These are phyloP conservation scores for Ceratosolen fusciceps DNA, from an alignment of 1,140 invertebrate genomes.

Conservation along the genomic window DNA sequence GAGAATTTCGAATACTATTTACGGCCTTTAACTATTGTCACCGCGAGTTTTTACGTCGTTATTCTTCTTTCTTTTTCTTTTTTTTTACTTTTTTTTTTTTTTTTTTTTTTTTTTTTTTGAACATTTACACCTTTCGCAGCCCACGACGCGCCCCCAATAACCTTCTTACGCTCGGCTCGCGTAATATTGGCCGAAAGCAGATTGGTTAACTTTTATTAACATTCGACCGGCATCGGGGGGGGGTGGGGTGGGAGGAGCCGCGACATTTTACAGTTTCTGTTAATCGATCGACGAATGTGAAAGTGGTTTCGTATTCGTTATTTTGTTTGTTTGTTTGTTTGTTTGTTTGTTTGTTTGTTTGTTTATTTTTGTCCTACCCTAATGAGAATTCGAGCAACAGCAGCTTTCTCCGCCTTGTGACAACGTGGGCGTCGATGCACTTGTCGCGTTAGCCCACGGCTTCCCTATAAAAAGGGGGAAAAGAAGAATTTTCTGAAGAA, in stretches of 20 bases:
- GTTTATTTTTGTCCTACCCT: no score
- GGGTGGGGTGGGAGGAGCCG: not conserved
- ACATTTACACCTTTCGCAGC: not conserved
- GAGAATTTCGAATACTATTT: slow-evolving; percentile 20
- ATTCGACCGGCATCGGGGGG: no score
- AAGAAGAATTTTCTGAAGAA: no score
- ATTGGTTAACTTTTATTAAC: not conserved
- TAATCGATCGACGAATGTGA: slow-evolving; percentile 23
- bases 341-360: no score
- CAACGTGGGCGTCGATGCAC: no score
- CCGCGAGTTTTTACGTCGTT: not conserved
- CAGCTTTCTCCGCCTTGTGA: no score
- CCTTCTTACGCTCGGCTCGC: not conserved
- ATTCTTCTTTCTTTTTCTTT: not conserved
- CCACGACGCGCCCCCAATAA: no score
- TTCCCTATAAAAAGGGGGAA: no score
- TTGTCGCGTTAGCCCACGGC: no score
- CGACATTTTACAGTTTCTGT: slow-evolving; percentile 21
- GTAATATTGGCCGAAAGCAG: not conserved
- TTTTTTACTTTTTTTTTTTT: not conserved
- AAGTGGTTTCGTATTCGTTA: slow-evolving; percentile 23
- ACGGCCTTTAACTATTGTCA: not conserved
- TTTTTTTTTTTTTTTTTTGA: not conserved
- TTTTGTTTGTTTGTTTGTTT: no score
- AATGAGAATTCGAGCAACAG: no score